Conservation (phyloP, 2,888 invertebrate genomes). For the Drosophila neotestacea region DNA sequence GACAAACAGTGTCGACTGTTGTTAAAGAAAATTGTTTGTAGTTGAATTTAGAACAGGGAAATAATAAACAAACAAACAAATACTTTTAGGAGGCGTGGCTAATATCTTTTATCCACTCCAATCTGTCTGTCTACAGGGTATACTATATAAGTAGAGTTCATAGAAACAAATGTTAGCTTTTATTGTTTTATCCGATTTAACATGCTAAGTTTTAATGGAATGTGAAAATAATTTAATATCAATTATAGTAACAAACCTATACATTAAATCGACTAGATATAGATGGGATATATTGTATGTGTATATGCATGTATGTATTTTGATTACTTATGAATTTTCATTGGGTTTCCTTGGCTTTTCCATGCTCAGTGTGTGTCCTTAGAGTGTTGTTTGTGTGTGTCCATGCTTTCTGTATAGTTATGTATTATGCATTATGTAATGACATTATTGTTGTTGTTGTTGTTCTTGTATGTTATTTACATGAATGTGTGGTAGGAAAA, state of each 20-base stretch:
- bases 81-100: too few species aligned
- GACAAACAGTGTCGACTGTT: not conserved
- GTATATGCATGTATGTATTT: not conserved
- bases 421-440: constrained; percentile 41
- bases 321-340: constrained; percentile 7
- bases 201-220: not conserved
- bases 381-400: constrained; percentile 7
- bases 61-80: too few species aligned
- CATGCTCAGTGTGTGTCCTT: constrained; percentile 10
- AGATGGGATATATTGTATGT: constrained; percentile 8
- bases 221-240: constrained; percentile 13
- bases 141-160: not conserved
- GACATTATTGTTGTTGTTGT: constrained; percentile 47
- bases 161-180: not conserved
- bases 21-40: not conserved
- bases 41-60: too few species aligned
- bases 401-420: constrained; percentile 8
- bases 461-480: constrained; percentile 47
- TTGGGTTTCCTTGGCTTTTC: constrained; percentile 9
- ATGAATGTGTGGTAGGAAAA: constrained; percentile 22
- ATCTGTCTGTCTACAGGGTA: not conserved
- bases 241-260: constrained; percentile 18
- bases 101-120: too few species aligned
- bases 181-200: not conserved
- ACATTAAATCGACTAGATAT: constrained; percentile 26